Evolutionary conservation across 2,888 invertebrate genomes (phyloP), one percentile per base, ranked within the genome.

Genomic region (Aspidiotus destructor): DNA sequence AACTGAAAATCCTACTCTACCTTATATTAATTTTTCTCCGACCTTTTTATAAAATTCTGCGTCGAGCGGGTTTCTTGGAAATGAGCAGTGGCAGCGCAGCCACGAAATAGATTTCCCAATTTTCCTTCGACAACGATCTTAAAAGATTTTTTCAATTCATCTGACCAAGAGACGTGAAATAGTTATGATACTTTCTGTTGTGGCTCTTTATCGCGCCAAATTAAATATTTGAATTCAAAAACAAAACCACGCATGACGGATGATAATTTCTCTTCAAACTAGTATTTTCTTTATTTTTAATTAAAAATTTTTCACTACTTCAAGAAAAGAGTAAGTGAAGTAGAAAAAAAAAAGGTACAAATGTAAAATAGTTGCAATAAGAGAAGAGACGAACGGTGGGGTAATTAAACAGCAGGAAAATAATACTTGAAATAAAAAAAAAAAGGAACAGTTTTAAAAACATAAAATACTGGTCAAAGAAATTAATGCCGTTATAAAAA

Each of bases 401-500:
- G 65, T 65, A 65, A 65, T 65, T 65, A 65, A 65, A 65, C 57
- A 48, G 48, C 58, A 57, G 44, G 58, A 65, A 65, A 65, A 65
- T 65, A 65, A 65, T 65, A 57, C 65, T 57, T 65, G 41, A 42
- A 15, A 7, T 44, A 15, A 42, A 15, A 58, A 58, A 15, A n/a
- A 15, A 15, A 42, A 15, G 57, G 65, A 65, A 65, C 65, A 65
- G n/a, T n/a, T 65, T 65, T 65, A 65, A 65, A 65, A 65, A 58
- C 65, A 58, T 65, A 58, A 65, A 65, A 65, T 65, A 65, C 65
- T 65, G 65, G 65, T 65, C 65, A 65, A 65, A 65, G 65, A 65
- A 65, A 65, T 65, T 65, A 65, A 65, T 65, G 65, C 65, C 65
- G 65, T 65, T 65, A 65, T 65, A 65, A 65, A 65, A 65, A 65